Base-by-base conservation (phyloP, 1,140 invertebrate species). In the Apolygus lucorum region DNA sequence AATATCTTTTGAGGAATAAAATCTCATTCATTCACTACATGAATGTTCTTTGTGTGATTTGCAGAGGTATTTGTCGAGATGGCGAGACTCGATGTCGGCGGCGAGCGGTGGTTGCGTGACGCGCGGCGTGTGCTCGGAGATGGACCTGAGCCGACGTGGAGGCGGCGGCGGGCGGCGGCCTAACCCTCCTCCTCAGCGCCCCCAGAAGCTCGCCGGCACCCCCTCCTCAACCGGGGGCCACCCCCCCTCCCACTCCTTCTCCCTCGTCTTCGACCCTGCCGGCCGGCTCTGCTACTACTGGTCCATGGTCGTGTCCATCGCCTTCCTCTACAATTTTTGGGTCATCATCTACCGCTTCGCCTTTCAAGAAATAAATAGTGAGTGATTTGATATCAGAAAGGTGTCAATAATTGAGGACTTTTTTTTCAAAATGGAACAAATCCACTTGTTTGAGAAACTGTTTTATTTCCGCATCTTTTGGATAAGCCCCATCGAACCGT, bases 251-350 rank as follows among this genome's bases (percentile, higher is more conserved):
- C 68, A 88, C 68, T 88, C 90, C 75, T 93, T 92, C 89, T 92
- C 91, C 28, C 95, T 96, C 80, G 93, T 94, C 54, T 95, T 95
- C 79, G 92, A 95, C 82, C 91, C 90, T 17, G 91, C 92, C 67
- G 93, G 93, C 72, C 84, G 92, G 29, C 85, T 95, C 26, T 95
- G 92, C 81, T 96, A 96, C 81, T 95, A 96, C 77, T 96, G 93
- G 93, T 95, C 92, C 72, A 93, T 96, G 88, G 91, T 98, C 49
- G 96, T 98, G 42, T 97, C 95, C 68, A 84, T 98, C 74, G 96
- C 96, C 74, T 98, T 98, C 82, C 87, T 98, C 70, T 99, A 99
- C 84, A 99, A 99, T 82, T 96, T 98, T 77, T 97, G 95, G 96
- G 94, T 97, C 77, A 95, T 98, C 81, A 95, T 97, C 76, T 98